Percentiles rank a stretch among this genome's conserved stretches.
phyloP scores from a whole-genome alignment of 2,797 vertebrate species.

The Bryconaethiops microstoma region DNA sequence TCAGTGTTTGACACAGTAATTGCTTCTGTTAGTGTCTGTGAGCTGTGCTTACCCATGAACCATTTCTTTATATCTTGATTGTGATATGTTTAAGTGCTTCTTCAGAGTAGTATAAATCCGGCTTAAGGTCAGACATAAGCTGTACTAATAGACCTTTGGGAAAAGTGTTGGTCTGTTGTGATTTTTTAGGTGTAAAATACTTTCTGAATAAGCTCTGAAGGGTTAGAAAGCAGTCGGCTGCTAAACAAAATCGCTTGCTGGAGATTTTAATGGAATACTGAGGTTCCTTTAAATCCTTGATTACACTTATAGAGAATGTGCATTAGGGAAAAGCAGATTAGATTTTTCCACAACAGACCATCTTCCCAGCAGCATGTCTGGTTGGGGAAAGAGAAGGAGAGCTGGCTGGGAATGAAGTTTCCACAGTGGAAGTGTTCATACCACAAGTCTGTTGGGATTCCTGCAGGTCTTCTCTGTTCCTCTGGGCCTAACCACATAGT shows the following conservation, averaged over 20 bases:
- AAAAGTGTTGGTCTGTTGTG: neutral
- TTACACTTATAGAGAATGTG: neutral
- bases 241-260: neutral
- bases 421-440: slow-evolving; percentile 7
- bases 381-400: slow-evolving; percentile 7
- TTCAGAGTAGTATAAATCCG: neutral
- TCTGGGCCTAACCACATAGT: neutral
- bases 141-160: neutral
- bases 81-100: neutral
- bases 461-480: neutral
- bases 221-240: neutral
- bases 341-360: slow-evolving; percentile 26
- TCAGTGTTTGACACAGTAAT: neutral
- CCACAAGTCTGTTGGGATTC: slow-evolving; percentile 11
- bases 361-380: slow-evolving; percentile 25
- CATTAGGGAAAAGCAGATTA: slow-evolving; percentile 30
- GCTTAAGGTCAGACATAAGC: neutral
- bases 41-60: neutral
- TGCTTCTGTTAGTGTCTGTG: neutral
- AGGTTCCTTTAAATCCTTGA: neutral
- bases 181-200: neutral
- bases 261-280: slow-evolving; percentile 12
- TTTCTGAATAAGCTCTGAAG: neutral
- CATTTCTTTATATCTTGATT: neutral
- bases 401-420: slow-evolving; percentile 21